These are phyloP conservation scores for Coremacera marginata DNA, from an alignment of 2,888 invertebrate species.

Conservation along the genomic window DNA sequence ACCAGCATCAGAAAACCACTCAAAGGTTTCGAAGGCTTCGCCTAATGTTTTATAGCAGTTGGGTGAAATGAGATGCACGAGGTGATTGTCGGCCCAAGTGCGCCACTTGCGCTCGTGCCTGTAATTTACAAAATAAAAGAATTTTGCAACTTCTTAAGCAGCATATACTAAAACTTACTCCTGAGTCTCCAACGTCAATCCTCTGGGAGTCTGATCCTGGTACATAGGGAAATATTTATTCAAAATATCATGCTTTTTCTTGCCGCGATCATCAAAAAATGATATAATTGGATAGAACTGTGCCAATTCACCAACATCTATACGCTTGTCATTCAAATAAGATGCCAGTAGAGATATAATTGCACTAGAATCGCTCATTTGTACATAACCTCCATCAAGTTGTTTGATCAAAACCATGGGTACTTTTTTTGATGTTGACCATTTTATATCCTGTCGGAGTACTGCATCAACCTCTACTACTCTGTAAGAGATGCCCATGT, in stretches of 20 bases:
- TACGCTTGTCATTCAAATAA: slow-evolving; percentile 74
- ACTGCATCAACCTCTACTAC: slow-evolving; percentile 98
- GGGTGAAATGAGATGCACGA: slow-evolving; percentile 95
- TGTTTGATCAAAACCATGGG: slow-evolving; percentile 87
- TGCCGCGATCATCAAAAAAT: slow-evolving; percentile 78
- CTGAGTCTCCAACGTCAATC: slow-evolving; percentile 72
- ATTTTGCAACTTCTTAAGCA: background rate
- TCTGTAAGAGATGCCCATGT: slow-evolving; percentile 92
- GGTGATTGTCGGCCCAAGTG: slow-evolving; percentile 90
- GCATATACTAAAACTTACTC: slow-evolving; percentile 70
- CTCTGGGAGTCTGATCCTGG: slow-evolving; percentile 73
- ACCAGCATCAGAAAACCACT: slow-evolving; percentile 93
- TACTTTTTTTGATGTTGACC: slow-evolving; percentile 95
- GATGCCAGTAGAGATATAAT: slow-evolving; percentile 91
- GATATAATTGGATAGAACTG: slow-evolving; percentile 82
- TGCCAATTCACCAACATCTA: slow-evolving; percentile 77
- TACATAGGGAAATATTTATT: slow-evolving; percentile 92
- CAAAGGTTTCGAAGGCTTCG: slow-evolving; percentile 92
- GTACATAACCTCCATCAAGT: slow-evolving; percentile 79
- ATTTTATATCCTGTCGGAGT: slow-evolving; percentile 88
- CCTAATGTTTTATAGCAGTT: slow-evolving; percentile 91
- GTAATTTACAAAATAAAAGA: slow-evolving; percentile 31
- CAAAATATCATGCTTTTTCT: slow-evolving; percentile 79
- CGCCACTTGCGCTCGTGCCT: slow-evolving; percentile 96
- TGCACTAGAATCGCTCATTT: slow-evolving; percentile 93